Evolutionary conservation across 1,140 invertebrate genomes (phyloP).

Genomic region (Brachionus plicatilis): DNA sequence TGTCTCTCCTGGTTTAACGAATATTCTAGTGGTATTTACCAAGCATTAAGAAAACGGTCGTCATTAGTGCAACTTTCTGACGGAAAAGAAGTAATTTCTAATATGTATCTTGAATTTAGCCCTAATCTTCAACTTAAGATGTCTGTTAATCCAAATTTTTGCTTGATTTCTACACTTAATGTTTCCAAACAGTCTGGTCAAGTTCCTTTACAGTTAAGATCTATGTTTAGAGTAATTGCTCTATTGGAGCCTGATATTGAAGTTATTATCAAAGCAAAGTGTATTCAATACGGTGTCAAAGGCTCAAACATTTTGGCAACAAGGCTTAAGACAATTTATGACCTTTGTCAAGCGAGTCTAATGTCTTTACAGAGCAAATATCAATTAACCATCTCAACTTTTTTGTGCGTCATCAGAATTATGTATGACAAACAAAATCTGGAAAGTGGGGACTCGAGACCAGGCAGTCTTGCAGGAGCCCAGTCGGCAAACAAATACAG

Average conservation of each 20-base stretch:
- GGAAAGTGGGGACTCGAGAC: constrained; percentile 1
- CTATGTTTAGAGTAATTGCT: constrained; percentile 51
- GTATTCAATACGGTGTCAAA: constrained; percentile 50
- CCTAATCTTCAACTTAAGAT: constrained; percentile 43
- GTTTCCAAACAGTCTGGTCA: constrained; percentile 42
- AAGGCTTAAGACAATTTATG: constrained; percentile 49
- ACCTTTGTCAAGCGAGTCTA: constrained; percentile 43
- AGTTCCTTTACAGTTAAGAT: constrained; percentile 47
- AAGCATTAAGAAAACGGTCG: constrained; percentile 45
- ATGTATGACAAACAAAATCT: neutral
- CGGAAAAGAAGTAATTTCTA: constrained; percentile 49
- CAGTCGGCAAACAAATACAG: neutral
- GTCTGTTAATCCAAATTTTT: constrained; percentile 44
- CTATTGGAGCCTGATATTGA: constrained; percentile 50
- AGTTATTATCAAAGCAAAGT: constrained; percentile 51
- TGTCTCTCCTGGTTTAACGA: constrained; percentile 51
- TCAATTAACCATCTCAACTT: neutral
- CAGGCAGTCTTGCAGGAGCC: neutral
- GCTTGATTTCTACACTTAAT: constrained; percentile 49
- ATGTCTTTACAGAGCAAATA: constrained; percentile 22
- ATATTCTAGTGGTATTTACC: constrained; percentile 46
- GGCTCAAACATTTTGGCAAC: constrained; percentile 48
- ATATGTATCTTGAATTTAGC: neutral
- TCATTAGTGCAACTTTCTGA: constrained; percentile 46
- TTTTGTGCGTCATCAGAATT: neutral